Percentiles rank a stretch among this genome's conserved stretches.
These are phyloP conservation scores for Oscheius onirici DNA, from an alignment of 2,888 invertebrate genomes.

Conservation along the genomic window DNA sequence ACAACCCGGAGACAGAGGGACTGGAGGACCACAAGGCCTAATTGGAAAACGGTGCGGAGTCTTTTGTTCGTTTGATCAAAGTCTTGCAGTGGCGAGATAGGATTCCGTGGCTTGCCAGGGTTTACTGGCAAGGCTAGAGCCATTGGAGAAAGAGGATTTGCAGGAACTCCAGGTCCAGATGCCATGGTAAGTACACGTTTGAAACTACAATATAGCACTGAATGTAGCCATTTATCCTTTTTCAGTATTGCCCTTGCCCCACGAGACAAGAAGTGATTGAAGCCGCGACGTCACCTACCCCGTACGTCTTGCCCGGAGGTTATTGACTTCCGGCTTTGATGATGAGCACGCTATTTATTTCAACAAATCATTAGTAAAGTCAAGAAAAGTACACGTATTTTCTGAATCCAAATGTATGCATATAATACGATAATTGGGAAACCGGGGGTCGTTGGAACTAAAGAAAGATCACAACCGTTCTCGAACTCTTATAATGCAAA, in stretches of 20 bases:
- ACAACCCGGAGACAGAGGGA: conserved; percentile 38
- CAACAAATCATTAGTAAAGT: not conserved
- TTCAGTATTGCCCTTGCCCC: conserved; percentile 53
- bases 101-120: conserved; percentile 1
- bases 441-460: not conserved
- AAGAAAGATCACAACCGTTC: conserved; percentile 15
- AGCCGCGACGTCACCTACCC: not conserved
- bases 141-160: conserved; percentile 26
- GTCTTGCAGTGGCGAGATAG: not conserved
- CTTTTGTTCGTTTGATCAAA: no score
- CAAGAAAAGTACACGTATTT: conserved; percentile 8
- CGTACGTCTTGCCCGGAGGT: not conserved
- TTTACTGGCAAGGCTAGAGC: conserved; percentile 2
- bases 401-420: conserved; percentile 9
- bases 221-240: not conserved
- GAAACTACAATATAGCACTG: not conserved
- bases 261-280: conserved; percentile 30
- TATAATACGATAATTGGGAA: not conserved
- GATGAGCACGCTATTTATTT: conserved; percentile 9
- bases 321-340: not conserved
- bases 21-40: not conserved
- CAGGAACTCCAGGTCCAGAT: conserved; percentile 37
- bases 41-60: not conserved
- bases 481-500: conserved; percentile 4
- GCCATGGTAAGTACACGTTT: conserved; percentile 15